Evolutionary conservation across 2,888 invertebrate genomes (phyloP).

Genomic region (Dinocampus coccinellae): DNA sequence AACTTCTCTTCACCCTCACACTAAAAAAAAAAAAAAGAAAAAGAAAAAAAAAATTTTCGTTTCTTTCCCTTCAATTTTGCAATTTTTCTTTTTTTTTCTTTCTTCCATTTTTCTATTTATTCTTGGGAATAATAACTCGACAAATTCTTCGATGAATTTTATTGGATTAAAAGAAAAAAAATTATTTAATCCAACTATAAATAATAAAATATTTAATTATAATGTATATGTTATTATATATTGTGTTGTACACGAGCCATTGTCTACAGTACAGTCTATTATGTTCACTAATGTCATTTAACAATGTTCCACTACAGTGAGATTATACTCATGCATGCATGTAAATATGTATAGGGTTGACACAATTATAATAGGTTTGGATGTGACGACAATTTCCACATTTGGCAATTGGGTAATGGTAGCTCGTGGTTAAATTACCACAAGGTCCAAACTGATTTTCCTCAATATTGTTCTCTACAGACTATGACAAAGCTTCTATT

Average conservation of each 20-base stretch:
- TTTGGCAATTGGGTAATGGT: conserved; percentile 39
- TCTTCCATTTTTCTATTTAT: too few relatives aligned
- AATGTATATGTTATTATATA: too few relatives aligned
- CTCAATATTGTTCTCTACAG: neutral
- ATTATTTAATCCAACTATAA: too few relatives aligned
- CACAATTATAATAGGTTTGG: conserved; percentile 61
- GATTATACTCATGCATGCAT: neutral
- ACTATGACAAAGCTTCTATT: too few relatives aligned
- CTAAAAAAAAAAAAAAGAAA: too few relatives aligned
- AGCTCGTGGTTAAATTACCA: conserved; percentile 31
- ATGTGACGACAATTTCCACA: conserved; percentile 59
- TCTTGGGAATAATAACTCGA: conserved; percentile 29
- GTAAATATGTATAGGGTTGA: conserved; percentile 46
- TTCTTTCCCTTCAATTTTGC: too few relatives aligned
- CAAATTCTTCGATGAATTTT: conserved; percentile 16
- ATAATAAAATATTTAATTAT: too few relatives aligned
- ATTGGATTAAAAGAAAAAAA: neutral
- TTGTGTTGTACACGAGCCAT: too few relatives aligned
- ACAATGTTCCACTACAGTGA: conserved; percentile 10
- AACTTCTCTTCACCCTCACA: too few relatives aligned
- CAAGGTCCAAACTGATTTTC: conserved; percentile 33
- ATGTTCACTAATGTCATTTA: neutral
- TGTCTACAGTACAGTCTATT: neutral
- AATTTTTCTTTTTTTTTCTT: too few relatives aligned
- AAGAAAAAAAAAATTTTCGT: too few relatives aligned